Percentiles rank a stretch among this genome's conserved stretches.
These are phyloP conservation scores for Psilopsiagon aurifrons DNA, from an alignment of 2,113 vertebrate genomes.

Conservation along the genomic window DNA sequence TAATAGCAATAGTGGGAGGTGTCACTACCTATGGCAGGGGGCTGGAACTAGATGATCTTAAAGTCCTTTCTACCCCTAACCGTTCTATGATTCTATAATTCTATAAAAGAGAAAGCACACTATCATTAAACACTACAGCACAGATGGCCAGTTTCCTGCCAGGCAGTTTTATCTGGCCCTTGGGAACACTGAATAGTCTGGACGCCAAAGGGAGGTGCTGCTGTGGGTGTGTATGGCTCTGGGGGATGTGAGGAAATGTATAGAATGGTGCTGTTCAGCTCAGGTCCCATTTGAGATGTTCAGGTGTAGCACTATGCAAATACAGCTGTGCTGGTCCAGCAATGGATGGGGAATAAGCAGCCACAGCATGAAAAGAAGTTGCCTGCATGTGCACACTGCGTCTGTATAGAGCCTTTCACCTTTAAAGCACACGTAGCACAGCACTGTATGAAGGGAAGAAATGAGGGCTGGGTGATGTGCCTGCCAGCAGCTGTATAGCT, in stretches of 20 bases:
- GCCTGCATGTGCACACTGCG: accelerated
- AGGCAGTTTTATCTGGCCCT: background rate
- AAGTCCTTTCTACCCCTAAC: background rate
- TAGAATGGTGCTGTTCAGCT: background rate
- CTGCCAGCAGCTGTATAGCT: background rate
- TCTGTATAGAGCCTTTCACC: background rate
- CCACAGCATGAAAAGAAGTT: background rate
- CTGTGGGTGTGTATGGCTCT: background rate
- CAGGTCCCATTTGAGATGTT: background rate
- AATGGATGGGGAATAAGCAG: background rate
- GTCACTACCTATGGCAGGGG: background rate
- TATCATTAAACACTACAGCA: background rate
- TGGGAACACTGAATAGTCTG: background rate
- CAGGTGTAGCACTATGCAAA: background rate
- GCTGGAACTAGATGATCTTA: background rate
- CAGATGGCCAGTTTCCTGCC: background rate
- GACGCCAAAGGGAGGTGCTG: background rate
- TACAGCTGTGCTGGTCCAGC: background rate
- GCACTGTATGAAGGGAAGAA: accelerated
- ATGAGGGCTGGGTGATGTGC: background rate
- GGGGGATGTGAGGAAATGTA: background rate
- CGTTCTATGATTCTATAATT: background rate
- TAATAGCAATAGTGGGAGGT: background rate
- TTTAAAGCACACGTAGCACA: background rate
- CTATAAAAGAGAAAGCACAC: background rate